phyloP scores from a whole-genome alignment of 2,888 invertebrate species.

The Caenorhabditis sinica region DNA sequence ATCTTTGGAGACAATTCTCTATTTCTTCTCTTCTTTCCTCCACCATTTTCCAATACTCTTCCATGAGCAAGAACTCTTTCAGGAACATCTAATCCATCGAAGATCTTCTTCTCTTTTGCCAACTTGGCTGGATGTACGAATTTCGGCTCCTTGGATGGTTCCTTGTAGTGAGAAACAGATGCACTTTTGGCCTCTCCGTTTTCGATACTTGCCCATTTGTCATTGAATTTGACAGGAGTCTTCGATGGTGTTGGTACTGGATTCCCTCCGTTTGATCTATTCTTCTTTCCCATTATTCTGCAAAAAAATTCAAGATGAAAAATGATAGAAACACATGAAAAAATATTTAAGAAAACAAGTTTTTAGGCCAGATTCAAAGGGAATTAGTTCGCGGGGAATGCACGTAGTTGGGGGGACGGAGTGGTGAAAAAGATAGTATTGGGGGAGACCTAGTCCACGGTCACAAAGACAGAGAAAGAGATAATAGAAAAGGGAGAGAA shows the following conservation, averaged over 20 bases:
- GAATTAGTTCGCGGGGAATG: slow-evolving; percentile 22
- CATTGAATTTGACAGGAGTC: slow-evolving; percentile 32
- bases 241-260: background rate
- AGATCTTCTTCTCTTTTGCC: slow-evolving; percentile 39
- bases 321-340: background rate
- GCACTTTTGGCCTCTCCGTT: slow-evolving; percentile 56
- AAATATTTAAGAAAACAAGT: background rate
- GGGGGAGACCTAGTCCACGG: slow-evolving; percentile 24
- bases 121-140: slow-evolving; percentile 59
- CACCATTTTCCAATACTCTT: background rate
- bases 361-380: slow-evolving; percentile 47
- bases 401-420: background rate
- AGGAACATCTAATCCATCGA: slow-evolving; percentile 52
- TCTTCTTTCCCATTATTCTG: slow-evolving; percentile 45
- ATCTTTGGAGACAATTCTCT: slow-evolving; percentile 25
- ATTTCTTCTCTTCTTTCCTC: slow-evolving; percentile 38
- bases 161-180: slow-evolving; percentile 53
- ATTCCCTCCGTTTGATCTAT: slow-evolving; percentile 3
- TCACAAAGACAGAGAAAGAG: background rate
- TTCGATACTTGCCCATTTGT: slow-evolving; percentile 68
- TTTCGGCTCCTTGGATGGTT: slow-evolving; percentile 48
- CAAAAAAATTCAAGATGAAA: background rate
- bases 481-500: background rate
- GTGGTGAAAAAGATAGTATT: background rate
- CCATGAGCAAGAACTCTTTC: slow-evolving; percentile 40